Evolutionary conservation across 2,113 vertebrate genomes (phyloP).

Genomic region (Aythya baeri): DNA sequence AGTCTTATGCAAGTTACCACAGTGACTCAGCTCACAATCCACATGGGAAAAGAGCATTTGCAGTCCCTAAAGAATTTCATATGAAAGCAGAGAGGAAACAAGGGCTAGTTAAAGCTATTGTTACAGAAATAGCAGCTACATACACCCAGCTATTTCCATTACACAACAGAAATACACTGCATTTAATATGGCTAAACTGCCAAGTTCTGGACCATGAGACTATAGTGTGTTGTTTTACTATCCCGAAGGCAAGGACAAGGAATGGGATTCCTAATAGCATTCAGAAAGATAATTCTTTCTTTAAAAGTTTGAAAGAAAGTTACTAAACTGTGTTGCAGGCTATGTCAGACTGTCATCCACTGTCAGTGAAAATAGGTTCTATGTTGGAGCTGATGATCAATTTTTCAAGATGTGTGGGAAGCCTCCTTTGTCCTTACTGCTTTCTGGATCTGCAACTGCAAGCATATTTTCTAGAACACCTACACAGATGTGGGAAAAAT

Average conservation of each 20-base stretch:
- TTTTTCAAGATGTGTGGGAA: background rate
- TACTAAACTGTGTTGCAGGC: background rate
- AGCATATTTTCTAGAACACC: background rate
- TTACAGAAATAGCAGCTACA: constrained; percentile 57
- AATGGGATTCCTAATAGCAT: background rate
- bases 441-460: background rate
- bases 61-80: constrained; percentile 16
- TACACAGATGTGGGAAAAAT: background rate
- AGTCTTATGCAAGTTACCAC: background rate
- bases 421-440: background rate
- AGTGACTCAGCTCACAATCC: constrained; percentile 12
- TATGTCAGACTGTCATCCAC: background rate
- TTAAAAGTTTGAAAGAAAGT: background rate
- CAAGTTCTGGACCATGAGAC: constrained; percentile 13
- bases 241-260: constrained; percentile 6
- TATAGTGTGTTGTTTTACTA: constrained; percentile 17
- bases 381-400: background rate
- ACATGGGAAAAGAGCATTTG: background rate
- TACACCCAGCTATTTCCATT: constrained; percentile 39
- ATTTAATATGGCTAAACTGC: background rate
- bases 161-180: background rate
- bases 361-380: background rate
- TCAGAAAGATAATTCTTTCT: background rate
- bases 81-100: constrained; percentile 50
- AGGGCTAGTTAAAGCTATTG: constrained; percentile 45